Conservation (phyloP, 2,888 invertebrate species). For the Troglohyphantes excavatus region DNA sequence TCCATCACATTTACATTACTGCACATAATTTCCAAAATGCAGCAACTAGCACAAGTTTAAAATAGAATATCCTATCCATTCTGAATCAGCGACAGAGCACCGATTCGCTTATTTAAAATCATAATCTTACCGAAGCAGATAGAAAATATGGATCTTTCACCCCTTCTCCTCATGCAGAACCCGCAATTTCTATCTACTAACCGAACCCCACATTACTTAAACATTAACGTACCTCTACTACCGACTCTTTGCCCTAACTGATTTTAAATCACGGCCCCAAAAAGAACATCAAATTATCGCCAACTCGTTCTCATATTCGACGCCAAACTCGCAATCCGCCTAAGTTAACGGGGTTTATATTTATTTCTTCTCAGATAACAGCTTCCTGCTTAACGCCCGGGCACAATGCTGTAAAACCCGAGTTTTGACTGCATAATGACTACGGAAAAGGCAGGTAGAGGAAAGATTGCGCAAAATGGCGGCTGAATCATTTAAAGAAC, state of each 20-base stretch:
- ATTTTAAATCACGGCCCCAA: not conserved
- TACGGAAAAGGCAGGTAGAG: not conserved
- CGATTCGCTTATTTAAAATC: too few relatives aligned
- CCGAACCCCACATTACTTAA: not conserved
- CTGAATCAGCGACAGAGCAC: too few relatives aligned
- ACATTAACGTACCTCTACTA: not conserved
- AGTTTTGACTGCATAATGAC: not conserved
- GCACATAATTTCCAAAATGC: too few relatives aligned
- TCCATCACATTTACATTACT: too few relatives aligned
- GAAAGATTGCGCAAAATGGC: not conserved
- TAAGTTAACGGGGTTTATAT: not conserved
- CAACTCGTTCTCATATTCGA: not conserved
- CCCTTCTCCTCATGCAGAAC: too few relatives aligned
- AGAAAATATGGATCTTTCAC: too few relatives aligned
- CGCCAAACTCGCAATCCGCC: not conserved
- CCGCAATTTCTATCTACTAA: too few relatives aligned
- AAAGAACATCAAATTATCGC: not conserved
- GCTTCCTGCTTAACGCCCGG: not conserved
- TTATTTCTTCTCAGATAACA: slow-evolving; percentile 5
- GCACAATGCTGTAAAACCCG: not conserved
- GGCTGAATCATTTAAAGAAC: slow-evolving; percentile 7
- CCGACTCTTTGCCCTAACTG: not conserved
- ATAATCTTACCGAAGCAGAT: too few relatives aligned
- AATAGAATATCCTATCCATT: too few relatives aligned
- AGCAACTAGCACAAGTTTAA: too few relatives aligned